These are phyloP conservation scores for Sinocyclocheilus rhinocerous DNA, from an alignment of 2,113 vertebrate species.

Conservation along the genomic window DNA sequence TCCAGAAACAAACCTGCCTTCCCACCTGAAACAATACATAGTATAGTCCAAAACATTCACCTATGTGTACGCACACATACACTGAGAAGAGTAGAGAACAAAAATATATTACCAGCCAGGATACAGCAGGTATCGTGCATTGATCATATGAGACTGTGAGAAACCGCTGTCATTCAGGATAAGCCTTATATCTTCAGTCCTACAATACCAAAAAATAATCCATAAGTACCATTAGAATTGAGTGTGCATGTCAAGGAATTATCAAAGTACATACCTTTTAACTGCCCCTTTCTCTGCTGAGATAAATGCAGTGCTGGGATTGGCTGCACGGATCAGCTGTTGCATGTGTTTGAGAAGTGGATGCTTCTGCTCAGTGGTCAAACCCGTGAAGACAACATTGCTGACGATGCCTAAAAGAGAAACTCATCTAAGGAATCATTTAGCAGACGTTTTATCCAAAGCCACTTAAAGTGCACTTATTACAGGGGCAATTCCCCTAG, in stretches of 20 bases:
- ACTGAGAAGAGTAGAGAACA: background rate
- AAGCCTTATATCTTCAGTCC: conserved; percentile 89
- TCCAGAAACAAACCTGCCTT: conserved; percentile 84
- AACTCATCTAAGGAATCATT: background rate
- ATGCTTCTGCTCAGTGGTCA: conserved; percentile 82
- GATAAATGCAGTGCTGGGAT: conserved; percentile 85
- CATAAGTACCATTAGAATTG: background rate
- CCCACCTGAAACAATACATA: conserved; percentile 79
- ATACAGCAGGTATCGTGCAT: conserved; percentile 89
- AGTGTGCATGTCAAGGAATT: conserved; percentile 24
- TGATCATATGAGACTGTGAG: conserved; percentile 85
- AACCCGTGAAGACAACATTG: conserved; percentile 87
- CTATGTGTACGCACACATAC: background rate
- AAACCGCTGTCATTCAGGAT: conserved; percentile 91
- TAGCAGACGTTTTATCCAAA: background rate
- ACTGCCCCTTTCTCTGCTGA: conserved; percentile 89
- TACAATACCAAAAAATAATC: conserved; percentile 59
- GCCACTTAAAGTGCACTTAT: background rate
- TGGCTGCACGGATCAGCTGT: conserved; percentile 87
- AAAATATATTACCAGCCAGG: conserved; percentile 87
- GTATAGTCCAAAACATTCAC: conserved; percentile 27
- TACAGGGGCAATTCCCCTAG: background rate
- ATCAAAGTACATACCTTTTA: conserved; percentile 78
- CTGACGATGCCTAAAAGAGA: conserved; percentile 84
- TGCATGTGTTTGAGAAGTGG: conserved; percentile 84